A percentile compares a stretch with the other conserved stretches of the same genome.
These are phyloP conservation scores for Nematostella vectensis DNA, from an alignment of 92 coral and sea anemone genomes.

Conservation along the genomic window DNA sequence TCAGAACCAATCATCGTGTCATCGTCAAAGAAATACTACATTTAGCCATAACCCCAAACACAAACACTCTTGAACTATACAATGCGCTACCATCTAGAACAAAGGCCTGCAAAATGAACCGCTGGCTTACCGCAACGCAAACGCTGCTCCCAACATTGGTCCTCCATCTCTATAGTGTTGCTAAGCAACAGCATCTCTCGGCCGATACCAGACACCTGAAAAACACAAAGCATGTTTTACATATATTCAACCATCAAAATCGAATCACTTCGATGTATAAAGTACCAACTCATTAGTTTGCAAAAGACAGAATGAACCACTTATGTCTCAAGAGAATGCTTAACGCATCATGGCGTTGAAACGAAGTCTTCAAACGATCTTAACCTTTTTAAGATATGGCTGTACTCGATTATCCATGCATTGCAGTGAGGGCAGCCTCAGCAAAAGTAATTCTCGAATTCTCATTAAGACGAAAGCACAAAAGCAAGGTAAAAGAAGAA, in stretches of 20 bases:
- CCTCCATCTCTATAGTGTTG: conserved; percentile 91
- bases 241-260: neutral
- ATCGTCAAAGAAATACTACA: neutral
- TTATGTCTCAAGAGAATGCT: too few relatives aligned
- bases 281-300: too few relatives aligned
- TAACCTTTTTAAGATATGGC: too few relatives aligned
- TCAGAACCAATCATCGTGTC: neutral
- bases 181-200: conserved; percentile 92
- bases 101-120: too few relatives aligned
- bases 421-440: too few relatives aligned
- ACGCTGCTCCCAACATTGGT: conserved; percentile 90
- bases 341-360: too few relatives aligned
- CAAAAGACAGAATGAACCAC: conserved; percentile 1
- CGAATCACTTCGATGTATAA: too few relatives aligned
- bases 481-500: too few relatives aligned
- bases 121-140: conserved; percentile 82
- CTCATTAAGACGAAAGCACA: too few relatives aligned
- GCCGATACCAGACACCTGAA: conserved; percentile 82
- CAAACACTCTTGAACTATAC: neutral
- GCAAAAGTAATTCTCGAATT: too few relatives aligned
- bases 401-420: too few relatives aligned
- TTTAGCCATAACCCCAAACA: neutral
- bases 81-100: neutral
- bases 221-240: neutral
- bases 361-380: too few relatives aligned